Conservation (phyloP, 2,888 invertebrate species). For the Agrotis clavis region DNA sequence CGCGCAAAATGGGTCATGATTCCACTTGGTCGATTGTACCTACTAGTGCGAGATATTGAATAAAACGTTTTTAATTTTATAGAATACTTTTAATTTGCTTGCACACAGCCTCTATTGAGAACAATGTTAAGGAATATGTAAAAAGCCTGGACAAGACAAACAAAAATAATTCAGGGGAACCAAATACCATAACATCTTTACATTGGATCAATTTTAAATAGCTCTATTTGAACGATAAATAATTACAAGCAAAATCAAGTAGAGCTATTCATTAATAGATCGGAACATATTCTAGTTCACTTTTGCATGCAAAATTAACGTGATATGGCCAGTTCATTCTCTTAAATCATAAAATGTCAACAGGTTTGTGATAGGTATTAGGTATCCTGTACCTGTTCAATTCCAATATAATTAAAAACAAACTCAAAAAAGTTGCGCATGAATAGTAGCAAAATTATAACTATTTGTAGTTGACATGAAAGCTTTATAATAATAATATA, state of each 20-base stretch:
- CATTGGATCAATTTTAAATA: conserved; percentile 57
- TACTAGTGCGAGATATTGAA: conserved; percentile 4
- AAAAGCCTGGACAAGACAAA: conserved; percentile 71
- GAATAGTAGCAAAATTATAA: conserved; percentile 67
- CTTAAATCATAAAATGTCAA: conserved; percentile 63
- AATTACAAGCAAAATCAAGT: conserved; percentile 62
- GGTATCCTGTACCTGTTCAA: conserved; percentile 53
- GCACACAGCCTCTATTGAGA: conserved; percentile 90
- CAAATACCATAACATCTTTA: conserved; percentile 53
- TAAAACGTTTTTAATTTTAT: conserved; percentile 73
- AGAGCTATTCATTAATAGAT: conserved; percentile 59
- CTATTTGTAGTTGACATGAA: conserved; percentile 61
- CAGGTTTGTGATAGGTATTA: conserved; percentile 51
- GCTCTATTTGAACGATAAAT: conserved; percentile 65
- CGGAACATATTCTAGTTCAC: conserved; percentile 42
- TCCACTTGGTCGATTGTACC: too few relatives aligned
- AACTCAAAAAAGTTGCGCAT: conserved; percentile 66
- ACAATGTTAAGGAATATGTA: conserved; percentile 80
- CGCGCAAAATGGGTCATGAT: too few relatives aligned
- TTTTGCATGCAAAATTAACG: conserved; percentile 54
- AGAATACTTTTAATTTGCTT: conserved; percentile 91
- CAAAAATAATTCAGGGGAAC: conserved; percentile 62
- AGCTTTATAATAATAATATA: conserved; percentile 52
- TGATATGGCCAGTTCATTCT: conserved; percentile 63
- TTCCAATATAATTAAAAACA: conserved; percentile 67